Evolutionary conservation across 2,113 vertebrate genomes (phyloP).

Genomic region (Lates calcarifer): DNA sequence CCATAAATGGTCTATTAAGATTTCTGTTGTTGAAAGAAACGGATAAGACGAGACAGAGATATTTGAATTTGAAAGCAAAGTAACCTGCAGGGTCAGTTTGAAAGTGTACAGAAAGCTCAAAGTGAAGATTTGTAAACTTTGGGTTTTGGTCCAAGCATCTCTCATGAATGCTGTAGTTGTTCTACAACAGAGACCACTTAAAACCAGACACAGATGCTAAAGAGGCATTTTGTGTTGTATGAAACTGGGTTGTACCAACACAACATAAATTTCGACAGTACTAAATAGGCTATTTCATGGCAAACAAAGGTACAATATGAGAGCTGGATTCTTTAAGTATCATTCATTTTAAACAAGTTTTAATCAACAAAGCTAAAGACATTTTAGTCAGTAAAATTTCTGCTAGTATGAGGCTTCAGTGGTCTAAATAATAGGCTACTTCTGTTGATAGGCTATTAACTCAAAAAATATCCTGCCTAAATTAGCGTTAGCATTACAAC

Average conservation of each 20-base stretch:
- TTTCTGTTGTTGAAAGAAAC: conserved; percentile 37
- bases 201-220: background rate
- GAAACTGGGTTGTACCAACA: background rate
- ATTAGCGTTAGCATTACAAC: background rate
- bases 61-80: conserved; percentile 3
- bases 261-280: background rate
- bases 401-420: background rate
- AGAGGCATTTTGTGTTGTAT: background rate
- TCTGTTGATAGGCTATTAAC: background rate
- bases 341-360: background rate
- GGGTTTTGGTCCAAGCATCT: background rate
- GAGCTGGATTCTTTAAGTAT: background rate
- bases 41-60: conserved; percentile 15
- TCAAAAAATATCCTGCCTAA: background rate
- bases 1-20: conserved; percentile 22
- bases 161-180: conserved; percentile 9
- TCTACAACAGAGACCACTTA: background rate
- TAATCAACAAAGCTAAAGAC: background rate
- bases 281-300: background rate
- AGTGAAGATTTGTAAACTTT: background rate
- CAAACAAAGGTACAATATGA: background rate
- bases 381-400: background rate
- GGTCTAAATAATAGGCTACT: background rate
- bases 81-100: background rate
- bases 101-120: background rate